These are phyloP conservation scores for human (Homo sapiens) DNA, from an alignment of 2,113 vertebrate genomes.

Conservation along the genomic window GRCh38 chr6:84034001-84034500, in stretches of 20 bases:
- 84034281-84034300: not conserved
- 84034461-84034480: not conserved
- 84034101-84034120: not conserved
- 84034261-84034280: rapidly evolving
- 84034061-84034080: not conserved
- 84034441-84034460: no score
- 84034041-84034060: not conserved
- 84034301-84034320: not conserved
- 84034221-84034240: not conserved
- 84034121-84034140: rapidly evolving
- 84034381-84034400: not conserved
- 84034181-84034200: not conserved
- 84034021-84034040: not conserved
- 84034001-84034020: not conserved
- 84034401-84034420: not conserved
- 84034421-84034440: not conserved
- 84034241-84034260: conserved; percentile 1
- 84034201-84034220: not conserved
- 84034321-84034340: no score
- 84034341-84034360: not conserved
- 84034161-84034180: not conserved
- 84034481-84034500: no score
- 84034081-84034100: not conserved
- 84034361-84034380: not conserved
- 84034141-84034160: not conserved